Evolutionary conservation across 2,113 vertebrate genomes (phyloP).

Genomic region (Vimba vimba): DNA sequence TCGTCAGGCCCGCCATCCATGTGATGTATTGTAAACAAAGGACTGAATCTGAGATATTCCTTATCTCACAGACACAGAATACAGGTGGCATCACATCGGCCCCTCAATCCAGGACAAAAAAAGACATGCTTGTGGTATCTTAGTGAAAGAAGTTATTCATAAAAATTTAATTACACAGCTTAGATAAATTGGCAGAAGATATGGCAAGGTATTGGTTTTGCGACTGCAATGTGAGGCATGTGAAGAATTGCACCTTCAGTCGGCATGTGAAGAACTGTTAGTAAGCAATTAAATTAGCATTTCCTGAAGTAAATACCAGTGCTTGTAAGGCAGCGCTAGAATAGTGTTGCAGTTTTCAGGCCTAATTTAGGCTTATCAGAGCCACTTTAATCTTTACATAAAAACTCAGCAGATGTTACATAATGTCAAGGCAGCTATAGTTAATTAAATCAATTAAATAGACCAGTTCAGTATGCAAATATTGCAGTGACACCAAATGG

Average conservation of each 20-base stretch:
- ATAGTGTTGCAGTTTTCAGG: background rate
- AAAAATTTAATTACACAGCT: background rate
- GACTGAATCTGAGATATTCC: background rate
- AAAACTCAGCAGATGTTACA: background rate
- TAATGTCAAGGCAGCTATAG: background rate
- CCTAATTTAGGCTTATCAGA: background rate
- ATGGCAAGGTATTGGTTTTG: constrained; percentile 4
- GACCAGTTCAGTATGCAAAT: background rate
- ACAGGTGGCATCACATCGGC: background rate
- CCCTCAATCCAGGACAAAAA: background rate
- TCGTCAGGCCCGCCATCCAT: background rate
- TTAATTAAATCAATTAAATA: background rate
- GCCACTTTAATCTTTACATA: background rate
- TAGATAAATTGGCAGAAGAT: background rate
- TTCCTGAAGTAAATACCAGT: background rate
- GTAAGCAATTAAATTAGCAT: background rate
- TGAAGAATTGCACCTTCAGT: constrained; percentile 18
- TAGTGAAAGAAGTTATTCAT: background rate
- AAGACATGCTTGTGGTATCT: background rate
- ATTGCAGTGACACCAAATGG: background rate
- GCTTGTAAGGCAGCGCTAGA: background rate
- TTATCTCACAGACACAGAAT: constrained; percentile 14
- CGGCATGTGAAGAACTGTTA: constrained; percentile 12
- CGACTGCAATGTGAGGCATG: background rate
- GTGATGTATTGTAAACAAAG: constrained; percentile 41